Conservation (phyloP, 2,888 invertebrate species). For the Auanema sp. region DNA sequence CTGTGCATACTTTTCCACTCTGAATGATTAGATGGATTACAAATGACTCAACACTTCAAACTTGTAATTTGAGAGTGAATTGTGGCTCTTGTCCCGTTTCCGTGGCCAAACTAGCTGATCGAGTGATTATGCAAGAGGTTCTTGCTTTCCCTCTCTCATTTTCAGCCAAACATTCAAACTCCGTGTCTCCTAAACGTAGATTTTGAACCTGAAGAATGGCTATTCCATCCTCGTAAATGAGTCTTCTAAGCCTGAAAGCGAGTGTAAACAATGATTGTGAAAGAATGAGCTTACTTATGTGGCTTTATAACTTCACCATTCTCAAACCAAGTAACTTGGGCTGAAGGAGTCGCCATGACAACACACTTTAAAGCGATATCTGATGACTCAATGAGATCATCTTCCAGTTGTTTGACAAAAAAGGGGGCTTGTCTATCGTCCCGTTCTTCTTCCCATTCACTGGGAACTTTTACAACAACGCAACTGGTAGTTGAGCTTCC, state of each 20-base stretch:
- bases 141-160: constrained; percentile 25
- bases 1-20: constrained; percentile 7
- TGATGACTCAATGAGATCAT: constrained; percentile 20
- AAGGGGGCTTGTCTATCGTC: constrained; percentile 29
- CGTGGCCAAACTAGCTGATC: constrained; percentile 11
- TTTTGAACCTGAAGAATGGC: constrained; percentile 30
- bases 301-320: constrained; percentile 16
- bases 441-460: constrained; percentile 9
- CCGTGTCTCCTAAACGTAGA: constrained; percentile 19
- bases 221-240: constrained; percentile 43
- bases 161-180: constrained; percentile 27
- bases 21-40: neutral
- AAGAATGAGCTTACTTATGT: neutral
- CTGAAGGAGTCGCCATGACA: constrained; percentile 63
- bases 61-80: constrained; percentile 9
- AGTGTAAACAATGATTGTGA: constrained; percentile 14
- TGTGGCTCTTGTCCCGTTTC: constrained; percentile 16
- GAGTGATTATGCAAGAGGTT: constrained; percentile 14
- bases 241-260: constrained; percentile 19
- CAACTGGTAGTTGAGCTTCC: constrained; percentile 25
- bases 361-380: constrained; percentile 47
- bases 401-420: constrained; percentile 31
- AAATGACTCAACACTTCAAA: too few species aligned
- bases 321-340: constrained; percentile 54
- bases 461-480: constrained; percentile 20